Percentiles rank a stretch among this genome's conserved stretches.
Conservation (phyloP, 2,888 invertebrate genomes). For the Pandemis heparana region DNA sequence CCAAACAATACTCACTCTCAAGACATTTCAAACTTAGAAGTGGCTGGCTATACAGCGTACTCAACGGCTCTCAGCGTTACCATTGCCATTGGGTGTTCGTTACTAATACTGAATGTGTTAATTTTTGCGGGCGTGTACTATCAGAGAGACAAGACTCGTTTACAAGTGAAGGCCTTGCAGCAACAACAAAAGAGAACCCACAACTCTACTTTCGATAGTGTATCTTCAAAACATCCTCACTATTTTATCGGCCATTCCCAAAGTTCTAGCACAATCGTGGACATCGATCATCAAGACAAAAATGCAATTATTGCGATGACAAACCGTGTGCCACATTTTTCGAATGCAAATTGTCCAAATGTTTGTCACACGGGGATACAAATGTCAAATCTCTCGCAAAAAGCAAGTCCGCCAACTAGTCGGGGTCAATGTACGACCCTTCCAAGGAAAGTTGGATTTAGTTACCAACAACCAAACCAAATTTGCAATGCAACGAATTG, state of each 20-base stretch:
- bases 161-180: constrained; percentile 91
- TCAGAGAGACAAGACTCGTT: constrained; percentile 91
- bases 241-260: constrained; percentile 92
- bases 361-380: constrained; percentile 87
- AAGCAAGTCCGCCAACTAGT: constrained; percentile 76
- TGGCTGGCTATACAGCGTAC: constrained; percentile 91
- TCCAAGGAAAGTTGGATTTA: constrained; percentile 81
- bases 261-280: constrained; percentile 93
- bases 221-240: constrained; percentile 90
- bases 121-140: constrained; percentile 95
- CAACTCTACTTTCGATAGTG: constrained; percentile 84
- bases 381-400: constrained; percentile 79
- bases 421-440: constrained; percentile 80
- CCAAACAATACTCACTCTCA: constrained; percentile 89
- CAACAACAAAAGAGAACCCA: constrained; percentile 89
- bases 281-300: constrained; percentile 92
- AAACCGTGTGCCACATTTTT: constrained; percentile 80
- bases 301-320: constrained; percentile 83
- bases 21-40: constrained; percentile 92
- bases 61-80: constrained; percentile 92
- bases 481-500: constrained; percentile 80
- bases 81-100: constrained; percentile 92
- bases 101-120: constrained; percentile 92
- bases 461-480: constrained; percentile 76
- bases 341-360: constrained; percentile 81